Base-by-base conservation (phyloP, 64 coral and sea anemone species). In the Pocillopora verrucosa region DNA sequence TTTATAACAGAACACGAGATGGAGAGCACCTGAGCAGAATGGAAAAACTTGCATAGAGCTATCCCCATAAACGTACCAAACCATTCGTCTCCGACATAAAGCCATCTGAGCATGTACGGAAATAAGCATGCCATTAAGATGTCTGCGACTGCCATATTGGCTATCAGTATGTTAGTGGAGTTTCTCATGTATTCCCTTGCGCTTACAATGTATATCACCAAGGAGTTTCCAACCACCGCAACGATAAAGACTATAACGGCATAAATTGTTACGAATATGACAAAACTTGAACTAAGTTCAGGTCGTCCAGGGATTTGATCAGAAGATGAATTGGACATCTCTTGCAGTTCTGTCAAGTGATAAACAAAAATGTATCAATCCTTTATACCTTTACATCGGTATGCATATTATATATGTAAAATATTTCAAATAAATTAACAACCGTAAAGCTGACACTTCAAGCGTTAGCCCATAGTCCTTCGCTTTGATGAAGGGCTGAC, bases 131-230 rank as follows among this genome's bases (percentile, higher is more conserved):
- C 90, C 59, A 96, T 45, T 36, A 96, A 68, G 9, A 96, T 78
- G 72, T 96, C 95, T 45, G 78, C 95, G 19, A 88, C 61, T 0
- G 95, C 95, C 95, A 96, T 96, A 37, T 96, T 96, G 11, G 88
- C 91, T 16, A 96, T 96, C 0, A 96, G 88, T 56, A 96, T 93
- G 59, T 96, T 96, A 22, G 95, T 96, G 22, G 95, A 91, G 17
- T 93, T 96, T 61, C 83, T 87, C 94, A 96, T 96, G 72, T 87
- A 82, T 20, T 58, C 65, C 5, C 94, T 64, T 5, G 88, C 75
- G 13, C 77, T 75, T 14, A 96, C 91, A 15, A 96, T 90, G 34
- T 96, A 87, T 3, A 96, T 87, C 26, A 96, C 91, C 14, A 92
- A 69, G 14, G 79, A 77, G 36, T 96, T 96, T 4, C 94, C 91